phyloP scores from a whole-genome alignment of 2,113 vertebrate species.

The Mustela lutreola region DNA sequence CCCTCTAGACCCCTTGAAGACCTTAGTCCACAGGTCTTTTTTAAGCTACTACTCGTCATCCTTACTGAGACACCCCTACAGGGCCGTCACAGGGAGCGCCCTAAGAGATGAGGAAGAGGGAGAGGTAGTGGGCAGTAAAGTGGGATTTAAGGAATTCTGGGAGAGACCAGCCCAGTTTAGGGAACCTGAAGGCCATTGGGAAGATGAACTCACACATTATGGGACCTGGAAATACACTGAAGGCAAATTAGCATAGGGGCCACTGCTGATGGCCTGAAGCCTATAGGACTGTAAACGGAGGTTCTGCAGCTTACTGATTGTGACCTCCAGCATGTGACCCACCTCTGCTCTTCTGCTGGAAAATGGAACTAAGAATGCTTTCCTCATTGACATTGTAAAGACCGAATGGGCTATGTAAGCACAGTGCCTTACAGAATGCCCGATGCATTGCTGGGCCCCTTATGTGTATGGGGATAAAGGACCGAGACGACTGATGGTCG shows the following conservation, averaged over 20 bases:
- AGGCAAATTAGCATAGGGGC: neutral
- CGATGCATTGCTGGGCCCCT: neutral
- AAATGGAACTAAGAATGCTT: neutral
- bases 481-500: neutral
- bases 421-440: neutral
- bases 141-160: neutral
- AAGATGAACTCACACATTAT: neutral
- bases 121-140: neutral
- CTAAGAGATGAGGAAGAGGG: neutral
- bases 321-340: neutral
- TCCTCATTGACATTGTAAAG: neutral
- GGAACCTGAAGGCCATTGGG: neutral
- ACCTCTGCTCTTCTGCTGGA: neutral
- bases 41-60: neutral
- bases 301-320: neutral
- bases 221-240: neutral
- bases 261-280: neutral
- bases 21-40: neutral
- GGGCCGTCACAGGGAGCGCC: neutral
- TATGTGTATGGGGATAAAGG: neutral
- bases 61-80: neutral
- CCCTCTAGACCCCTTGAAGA: neutral
- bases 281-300: rapidly evolving
- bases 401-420: neutral
- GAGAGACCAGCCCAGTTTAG: neutral